These are phyloP conservation scores for Beroe ovata DNA, from an alignment of 37 sponge, comb jelly and placozoan species.

Conservation along the genomic window DNA sequence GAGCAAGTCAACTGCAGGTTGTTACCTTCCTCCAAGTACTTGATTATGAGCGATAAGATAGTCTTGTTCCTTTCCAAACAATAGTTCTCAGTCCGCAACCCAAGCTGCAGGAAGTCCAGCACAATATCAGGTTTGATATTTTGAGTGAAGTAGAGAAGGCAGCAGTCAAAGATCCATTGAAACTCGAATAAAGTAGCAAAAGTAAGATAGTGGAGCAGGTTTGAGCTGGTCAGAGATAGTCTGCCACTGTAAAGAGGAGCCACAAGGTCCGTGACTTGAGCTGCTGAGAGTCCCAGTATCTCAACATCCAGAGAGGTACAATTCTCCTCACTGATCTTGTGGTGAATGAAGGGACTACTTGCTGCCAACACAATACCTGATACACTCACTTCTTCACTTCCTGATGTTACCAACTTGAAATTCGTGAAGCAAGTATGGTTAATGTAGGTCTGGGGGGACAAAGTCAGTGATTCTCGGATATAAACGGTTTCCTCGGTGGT, in stretches of 20 bases:
- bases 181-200: constrained; percentile 19
- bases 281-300: background rate
- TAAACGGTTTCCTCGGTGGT: background rate
- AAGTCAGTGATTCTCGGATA: background rate
- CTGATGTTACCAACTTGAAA: background rate
- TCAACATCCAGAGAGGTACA: background rate
- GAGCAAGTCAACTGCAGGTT: constrained; percentile 28
- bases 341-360: constrained; percentile 21
- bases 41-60: background rate
- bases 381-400: background rate
- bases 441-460: background rate
- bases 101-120: constrained; percentile 35
- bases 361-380: constrained; percentile 24
- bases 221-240: background rate
- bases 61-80: constrained; percentile 3
- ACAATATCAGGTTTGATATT: constrained; percentile 19
- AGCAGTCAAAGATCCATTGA: constrained; percentile 49
- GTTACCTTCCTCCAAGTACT: constrained; percentile 36
- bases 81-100: constrained; percentile 6
- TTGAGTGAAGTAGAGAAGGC: constrained; percentile 38
- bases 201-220: background rate
- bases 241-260: constrained; percentile 28
- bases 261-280: background rate
- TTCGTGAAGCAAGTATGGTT: background rate
- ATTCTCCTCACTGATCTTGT: constrained; percentile 14